These are phyloP conservation scores for Axis porcinus DNA, from an alignment of 2,113 vertebrate species.

Conservation along the genomic window DNA sequence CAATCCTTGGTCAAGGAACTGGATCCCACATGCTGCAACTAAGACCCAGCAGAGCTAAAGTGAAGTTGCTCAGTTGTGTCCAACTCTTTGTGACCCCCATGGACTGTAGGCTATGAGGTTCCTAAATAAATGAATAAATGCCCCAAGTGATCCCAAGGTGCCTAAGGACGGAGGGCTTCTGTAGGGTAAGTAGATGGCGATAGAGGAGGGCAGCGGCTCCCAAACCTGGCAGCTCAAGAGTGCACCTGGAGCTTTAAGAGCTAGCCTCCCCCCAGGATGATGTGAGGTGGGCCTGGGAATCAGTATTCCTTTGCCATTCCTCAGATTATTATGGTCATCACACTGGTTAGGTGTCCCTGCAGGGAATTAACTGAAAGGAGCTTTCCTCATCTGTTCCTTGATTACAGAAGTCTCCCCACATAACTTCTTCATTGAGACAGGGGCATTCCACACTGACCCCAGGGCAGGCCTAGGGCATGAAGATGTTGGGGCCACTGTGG, in stretches of 20 bases:
- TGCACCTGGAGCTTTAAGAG: background rate
- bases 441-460: background rate
- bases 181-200: background rate
- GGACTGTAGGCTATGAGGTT: background rate
- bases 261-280: too few species aligned
- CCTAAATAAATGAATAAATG: background rate
- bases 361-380: background rate
- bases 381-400: background rate
- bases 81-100: background rate
- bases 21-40: background rate
- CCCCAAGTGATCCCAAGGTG: background rate
- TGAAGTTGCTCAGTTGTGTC: background rate
- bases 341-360: background rate
- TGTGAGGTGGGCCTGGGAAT: background rate
- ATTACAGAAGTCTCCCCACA: background rate
- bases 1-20: background rate
- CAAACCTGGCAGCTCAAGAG: background rate
- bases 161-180: background rate
- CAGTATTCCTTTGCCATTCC: background rate
- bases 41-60: background rate
- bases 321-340: background rate
- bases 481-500: background rate
- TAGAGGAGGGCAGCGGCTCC: background rate
- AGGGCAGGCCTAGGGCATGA: too few species aligned
- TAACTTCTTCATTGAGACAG: background rate